These are phyloP conservation scores for Tiphia femorata DNA, from an alignment of 2,888 invertebrate genomes.

Conservation along the genomic window DNA sequence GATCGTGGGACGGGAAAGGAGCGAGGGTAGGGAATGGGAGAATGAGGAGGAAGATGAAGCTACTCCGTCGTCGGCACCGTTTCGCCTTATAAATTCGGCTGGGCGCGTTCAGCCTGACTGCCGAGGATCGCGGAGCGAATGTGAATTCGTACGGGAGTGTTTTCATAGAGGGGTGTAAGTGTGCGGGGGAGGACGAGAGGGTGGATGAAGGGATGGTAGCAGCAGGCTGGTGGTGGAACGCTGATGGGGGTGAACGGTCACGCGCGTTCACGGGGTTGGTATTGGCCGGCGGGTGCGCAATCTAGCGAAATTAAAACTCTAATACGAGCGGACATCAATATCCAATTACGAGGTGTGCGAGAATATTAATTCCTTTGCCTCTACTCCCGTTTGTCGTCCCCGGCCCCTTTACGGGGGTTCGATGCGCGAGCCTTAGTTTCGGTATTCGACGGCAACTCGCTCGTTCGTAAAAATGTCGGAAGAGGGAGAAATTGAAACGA, in stretches of 20 bases:
- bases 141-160: slow-evolving; percentile 23
- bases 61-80: slow-evolving; percentile 10
- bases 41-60: slow-evolving; percentile 14
- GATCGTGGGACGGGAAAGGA: background rate
- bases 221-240: background rate
- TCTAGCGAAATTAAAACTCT: slow-evolving; percentile 65
- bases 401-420: background rate
- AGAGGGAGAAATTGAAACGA: too few relatives aligned
- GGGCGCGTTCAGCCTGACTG: slow-evolving; percentile 27
- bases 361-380: slow-evolving; percentile 62
- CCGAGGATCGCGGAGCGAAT: slow-evolving; percentile 24
- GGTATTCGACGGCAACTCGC: too few relatives aligned
- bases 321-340: slow-evolving; percentile 63
- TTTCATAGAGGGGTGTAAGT: slow-evolving; percentile 8
- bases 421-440: too few relatives aligned
- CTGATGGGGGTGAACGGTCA: slow-evolving; percentile 9
- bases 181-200: slow-evolving; percentile 1
- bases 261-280: slow-evolving; percentile 39
- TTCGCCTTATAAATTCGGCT: slow-evolving; percentile 11
- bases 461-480: too few relatives aligned
- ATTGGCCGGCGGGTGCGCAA: slow-evolving; percentile 48
- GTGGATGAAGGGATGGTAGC: background rate
- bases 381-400: slow-evolving; percentile 33
- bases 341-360: slow-evolving; percentile 61
- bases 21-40: too few relatives aligned